Conservation (phyloP, 2,888 invertebrate species). For the Oasisia sp. region DNA sequence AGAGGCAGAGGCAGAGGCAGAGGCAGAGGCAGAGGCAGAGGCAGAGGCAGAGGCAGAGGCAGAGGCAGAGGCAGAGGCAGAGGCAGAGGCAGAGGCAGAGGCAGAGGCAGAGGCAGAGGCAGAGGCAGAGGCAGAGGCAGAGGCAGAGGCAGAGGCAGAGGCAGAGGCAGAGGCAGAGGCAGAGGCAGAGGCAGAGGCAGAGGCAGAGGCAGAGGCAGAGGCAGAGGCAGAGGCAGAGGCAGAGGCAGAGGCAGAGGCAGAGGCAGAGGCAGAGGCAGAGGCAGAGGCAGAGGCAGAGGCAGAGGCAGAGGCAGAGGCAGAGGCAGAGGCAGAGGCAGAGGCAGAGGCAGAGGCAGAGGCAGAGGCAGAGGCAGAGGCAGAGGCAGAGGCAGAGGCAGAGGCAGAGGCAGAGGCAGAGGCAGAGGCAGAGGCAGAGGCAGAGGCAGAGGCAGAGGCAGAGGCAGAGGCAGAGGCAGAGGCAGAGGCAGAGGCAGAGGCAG, state of each 20-base stretch:
- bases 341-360: slow-evolving; percentile 14
- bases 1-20: no score
- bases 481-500: background rate
- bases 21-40: no score
- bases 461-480: background rate
- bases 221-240: background rate
- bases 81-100: no score
- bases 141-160: no score
- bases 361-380: slow-evolving; percentile 18
- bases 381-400: slow-evolving; percentile 18
- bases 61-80: no score
- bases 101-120: no score
- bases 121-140: no score
- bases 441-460: background rate
- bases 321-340: slow-evolving; percentile 18
- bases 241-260: no score
- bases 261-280: no score
- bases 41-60: no score
- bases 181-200: no score
- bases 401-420: slow-evolving; percentile 14
- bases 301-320: slow-evolving; percentile 18
- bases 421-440: slow-evolving; percentile 14
- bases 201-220: background rate
- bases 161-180: no score
- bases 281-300: background rate